These are phyloP conservation scores for Ligdia adustata DNA, from an alignment of 2,888 invertebrate species.

Conservation along the genomic window DNA sequence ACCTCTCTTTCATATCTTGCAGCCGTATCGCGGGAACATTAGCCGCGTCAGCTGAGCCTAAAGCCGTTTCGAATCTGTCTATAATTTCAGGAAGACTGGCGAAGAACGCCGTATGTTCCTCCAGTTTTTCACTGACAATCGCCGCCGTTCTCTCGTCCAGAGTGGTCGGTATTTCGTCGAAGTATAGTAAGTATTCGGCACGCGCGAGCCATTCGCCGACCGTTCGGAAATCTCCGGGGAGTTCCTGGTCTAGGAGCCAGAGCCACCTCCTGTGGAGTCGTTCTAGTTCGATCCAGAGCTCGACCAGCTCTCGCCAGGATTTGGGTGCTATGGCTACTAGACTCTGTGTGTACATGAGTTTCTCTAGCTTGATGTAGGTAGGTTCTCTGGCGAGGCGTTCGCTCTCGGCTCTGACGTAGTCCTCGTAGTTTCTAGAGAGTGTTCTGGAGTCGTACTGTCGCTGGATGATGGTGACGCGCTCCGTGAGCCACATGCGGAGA, in stretches of 20 bases:
- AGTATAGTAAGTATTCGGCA: constrained; percentile 92
- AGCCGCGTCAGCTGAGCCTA: constrained; percentile 86
- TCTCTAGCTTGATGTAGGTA: constrained; percentile 90
- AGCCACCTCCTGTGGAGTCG: constrained; percentile 93
- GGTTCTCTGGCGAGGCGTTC: constrained; percentile 90
- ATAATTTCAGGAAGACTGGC: constrained; percentile 90
- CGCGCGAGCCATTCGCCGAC: constrained; percentile 96
- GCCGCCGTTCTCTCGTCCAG: constrained; percentile 96
- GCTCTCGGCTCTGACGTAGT: constrained; percentile 90
- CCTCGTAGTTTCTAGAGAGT: constrained; percentile 91
- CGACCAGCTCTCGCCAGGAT: constrained; percentile 93
- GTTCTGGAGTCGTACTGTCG: constrained; percentile 90
- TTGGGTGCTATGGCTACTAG: constrained; percentile 92
- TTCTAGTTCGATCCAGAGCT: constrained; percentile 92
- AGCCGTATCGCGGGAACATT: constrained; percentile 92
- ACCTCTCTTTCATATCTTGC: constrained; percentile 90
- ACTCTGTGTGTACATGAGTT: constrained; percentile 91
- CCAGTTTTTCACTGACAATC: constrained; percentile 93
- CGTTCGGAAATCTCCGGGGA: constrained; percentile 93
- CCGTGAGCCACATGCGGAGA: constrained; percentile 91
- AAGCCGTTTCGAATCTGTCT: constrained; percentile 90
- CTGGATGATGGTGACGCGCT: constrained; percentile 90
- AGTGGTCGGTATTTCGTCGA: constrained; percentile 91
- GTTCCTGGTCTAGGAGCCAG: constrained; percentile 92
- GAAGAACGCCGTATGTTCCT: constrained; percentile 96